Base-by-base conservation (phyloP, 2,113 vertebrate species). In the Callospermophilus lateralis region DNA sequence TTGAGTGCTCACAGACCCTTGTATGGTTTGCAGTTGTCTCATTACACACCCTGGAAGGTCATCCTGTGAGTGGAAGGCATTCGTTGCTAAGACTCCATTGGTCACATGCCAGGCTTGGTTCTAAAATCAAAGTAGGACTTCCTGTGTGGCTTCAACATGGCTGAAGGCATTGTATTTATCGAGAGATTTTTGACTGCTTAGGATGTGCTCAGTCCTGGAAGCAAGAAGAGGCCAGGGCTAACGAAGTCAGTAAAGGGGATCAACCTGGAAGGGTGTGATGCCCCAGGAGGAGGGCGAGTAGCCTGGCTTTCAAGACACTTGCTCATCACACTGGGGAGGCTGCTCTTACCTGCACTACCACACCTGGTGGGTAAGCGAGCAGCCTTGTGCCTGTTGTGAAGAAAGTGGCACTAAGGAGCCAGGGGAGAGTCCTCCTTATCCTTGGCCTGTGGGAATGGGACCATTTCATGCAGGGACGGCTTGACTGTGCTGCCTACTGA, bases 41-140 rank as follows among this genome's bases (percentile, higher is more conserved):
- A 32, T 6, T 16, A 6, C 67, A 37, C 37, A 58, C 32, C 13
- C 58, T 0, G 15, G 26, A 15, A 42, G 15, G 16, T 15, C 73
- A 73, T 37, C 55, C 37, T 83, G 48, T 22, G 16, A 48, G 6
- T 30, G 68, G 2, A 20, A 42, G 53, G 37, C 67, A 0, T n/a
- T 17, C 2, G 3, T 34, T 8, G 63, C 34, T 68, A 8, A 11
- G 55, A 30, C 4, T n/a, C 55, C 5, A 0, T 45, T 39, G 1
- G 8, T 51, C 20, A 42, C 3, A 2, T 34, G 4, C 58, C 30
- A 58, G 6, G 7, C 26, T 34, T 30, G 58, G 58, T 55, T 74
- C 26, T 73, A 63, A 90, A 53, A 15, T 53, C 24, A 1, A 53
- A 42, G 12, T 13, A 24, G 65, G 19, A 12, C 65, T 84, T 63